Evolutionary conservation across 2,888 invertebrate species (phyloP).

Genomic region (Oscheius onirici): DNA sequence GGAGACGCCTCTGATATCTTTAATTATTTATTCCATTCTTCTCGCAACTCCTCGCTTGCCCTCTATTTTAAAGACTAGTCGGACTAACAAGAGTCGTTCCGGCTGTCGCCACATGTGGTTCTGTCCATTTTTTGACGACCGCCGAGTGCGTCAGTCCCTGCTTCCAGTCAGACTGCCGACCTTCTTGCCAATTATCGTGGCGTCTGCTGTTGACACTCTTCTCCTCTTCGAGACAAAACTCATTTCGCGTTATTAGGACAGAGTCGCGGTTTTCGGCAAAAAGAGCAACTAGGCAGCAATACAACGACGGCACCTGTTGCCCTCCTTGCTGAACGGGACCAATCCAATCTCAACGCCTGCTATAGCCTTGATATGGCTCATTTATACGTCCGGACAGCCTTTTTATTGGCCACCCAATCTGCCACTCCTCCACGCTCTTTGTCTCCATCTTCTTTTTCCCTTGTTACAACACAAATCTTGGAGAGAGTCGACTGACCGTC

Average conservation of each 20-base stretch:
- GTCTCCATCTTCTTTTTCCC: not conserved
- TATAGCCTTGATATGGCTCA: conserved; percentile 29
- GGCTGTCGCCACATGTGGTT: conserved; percentile 15
- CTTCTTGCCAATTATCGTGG: not conserved
- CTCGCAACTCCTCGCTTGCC: not conserved
- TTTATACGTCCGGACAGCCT: conserved; percentile 19
- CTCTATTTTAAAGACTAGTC: not conserved
- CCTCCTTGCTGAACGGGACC: conserved; percentile 4
- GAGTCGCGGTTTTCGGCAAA: too few relatives aligned
- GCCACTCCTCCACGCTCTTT: not conserved
- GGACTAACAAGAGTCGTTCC: not conserved
- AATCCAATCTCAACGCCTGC: conserved; percentile 22
- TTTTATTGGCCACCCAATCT: conserved; percentile 2
- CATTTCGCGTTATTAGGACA: too few relatives aligned
- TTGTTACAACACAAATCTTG: not conserved
- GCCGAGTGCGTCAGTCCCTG: not conserved
- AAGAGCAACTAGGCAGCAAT: too few relatives aligned
- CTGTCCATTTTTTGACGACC: not conserved
- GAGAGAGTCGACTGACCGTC: not conserved
- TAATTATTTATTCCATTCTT: conserved; percentile 33
- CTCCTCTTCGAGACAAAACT: not conserved
- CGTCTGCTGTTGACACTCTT: conserved; percentile 2
- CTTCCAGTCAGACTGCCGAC: not conserved
- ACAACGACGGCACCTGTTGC: conserved; percentile 24
- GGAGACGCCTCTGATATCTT: conserved; percentile 17